A percentile compares a stretch with the other conserved stretches of the same genome.
Evolutionary conservation across 2,888 invertebrate species (phyloP).

Genomic region (Stenchaetothrips biformis): DNA sequence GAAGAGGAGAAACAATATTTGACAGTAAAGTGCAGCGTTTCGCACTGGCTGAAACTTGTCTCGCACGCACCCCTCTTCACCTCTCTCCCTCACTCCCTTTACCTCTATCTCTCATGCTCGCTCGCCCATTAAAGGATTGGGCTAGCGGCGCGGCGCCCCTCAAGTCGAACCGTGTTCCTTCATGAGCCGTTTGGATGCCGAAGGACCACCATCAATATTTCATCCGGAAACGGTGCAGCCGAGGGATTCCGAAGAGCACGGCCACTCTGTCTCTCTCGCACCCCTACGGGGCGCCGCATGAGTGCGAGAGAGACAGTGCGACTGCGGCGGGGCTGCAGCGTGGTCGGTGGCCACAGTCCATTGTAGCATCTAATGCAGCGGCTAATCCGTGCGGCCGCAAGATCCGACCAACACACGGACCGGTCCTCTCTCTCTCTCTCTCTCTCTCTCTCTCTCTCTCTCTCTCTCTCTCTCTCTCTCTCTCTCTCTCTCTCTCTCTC

Average conservation of each 20-base stretch:
- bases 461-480: no score
- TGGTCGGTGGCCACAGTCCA: background rate
- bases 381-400: background rate
- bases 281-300: background rate
- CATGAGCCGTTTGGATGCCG: background rate
- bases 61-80: no score
- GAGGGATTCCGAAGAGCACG: background rate
- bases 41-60: no score
- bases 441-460: no score
- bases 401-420: no score
- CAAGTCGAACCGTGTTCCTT: no score
- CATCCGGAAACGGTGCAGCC: slow-evolving; percentile 11
- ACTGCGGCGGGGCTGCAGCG: background rate
- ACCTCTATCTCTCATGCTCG: background rate
- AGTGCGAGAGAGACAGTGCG: background rate
- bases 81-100: background rate
- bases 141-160: background rate
- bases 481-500: no score
- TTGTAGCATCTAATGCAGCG: slow-evolving; percentile 19
- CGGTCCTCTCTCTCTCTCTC: no score
- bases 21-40: no score
- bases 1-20: no score
- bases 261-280: no score
- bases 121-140: background rate
- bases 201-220: slow-evolving; percentile 13